Evolutionary conservation across 2,888 invertebrate species (phyloP), one percentile per base, ranked within the genome.

Genomic region (Diplazon laetatorius): DNA sequence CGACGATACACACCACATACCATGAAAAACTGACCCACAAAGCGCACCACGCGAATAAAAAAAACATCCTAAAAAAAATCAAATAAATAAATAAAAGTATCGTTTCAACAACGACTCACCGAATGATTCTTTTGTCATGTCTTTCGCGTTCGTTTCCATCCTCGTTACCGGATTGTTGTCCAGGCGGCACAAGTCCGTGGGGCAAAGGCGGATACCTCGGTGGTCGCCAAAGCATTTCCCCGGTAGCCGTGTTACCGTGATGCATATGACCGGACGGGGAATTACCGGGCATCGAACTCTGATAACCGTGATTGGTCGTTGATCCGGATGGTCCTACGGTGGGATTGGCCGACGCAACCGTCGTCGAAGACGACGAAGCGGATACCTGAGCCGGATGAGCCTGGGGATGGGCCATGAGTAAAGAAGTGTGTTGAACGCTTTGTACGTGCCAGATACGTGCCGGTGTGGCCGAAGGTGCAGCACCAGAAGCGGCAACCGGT

Each of bases 341-440:
- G 25, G 87, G 88, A 82, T 82, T 90, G 39, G 91, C 89, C 52
- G 86, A 66, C 87, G 91, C 62, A 84, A 88, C 76, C 16, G 93
- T 88, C 75, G 60, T 87, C 75, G 60, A 80, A 62, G 68, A 78
- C 66, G 86, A 46, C 22, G 75, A 59, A 87, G 89, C 88, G 83
- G 88, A 83, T 81, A 25, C 85, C 73, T 76, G 76, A 16, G 75
- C 79, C 75, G 79, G 79, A 76, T 79, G 79, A 55, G 71, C 72
- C 79, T 82, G 91, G 76, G 92, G 92, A 89, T 93, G 93, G 87
- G 93, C 93, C 93, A 93, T 93, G 86, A 93, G 92, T 89, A 93
- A 92, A 81, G 93, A 92, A 87, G 93, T 92, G 87, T 93, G 93
- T 88, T 93, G 93, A 77, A 93, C 92, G 84, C 93, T 93, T 85